A percentile compares a stretch with the other conserved stretches of the same genome.
Conservation (phyloP, 2,797 vertebrate genomes). For the Myoxocephalus aenaeus region DNA sequence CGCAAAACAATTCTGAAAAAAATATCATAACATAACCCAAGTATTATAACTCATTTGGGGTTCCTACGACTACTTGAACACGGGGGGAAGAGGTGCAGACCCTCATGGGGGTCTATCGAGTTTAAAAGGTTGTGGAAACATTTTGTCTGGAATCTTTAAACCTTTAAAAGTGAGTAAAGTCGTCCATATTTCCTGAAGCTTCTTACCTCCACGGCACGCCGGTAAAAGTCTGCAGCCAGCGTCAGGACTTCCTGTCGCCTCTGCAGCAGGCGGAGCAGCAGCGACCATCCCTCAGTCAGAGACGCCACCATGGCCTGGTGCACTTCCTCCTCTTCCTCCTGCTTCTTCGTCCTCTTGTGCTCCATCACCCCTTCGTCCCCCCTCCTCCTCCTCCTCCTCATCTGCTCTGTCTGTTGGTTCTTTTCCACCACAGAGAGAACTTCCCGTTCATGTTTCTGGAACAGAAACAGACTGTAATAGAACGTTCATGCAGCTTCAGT, state of each 20-base stretch:
- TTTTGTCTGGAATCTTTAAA: too few species aligned
- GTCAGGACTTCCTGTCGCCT: conserved; percentile 53
- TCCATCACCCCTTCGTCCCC: background rate
- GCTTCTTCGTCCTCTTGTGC: conserved; percentile 3
- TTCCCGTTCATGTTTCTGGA: conserved; percentile 58
- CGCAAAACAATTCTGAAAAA: too few species aligned
- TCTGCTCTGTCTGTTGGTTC: background rate
- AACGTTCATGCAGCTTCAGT: background rate
- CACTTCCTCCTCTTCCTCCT: conserved; percentile 33
- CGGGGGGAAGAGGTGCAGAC: too few species aligned
- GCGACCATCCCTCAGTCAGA: conserved; percentile 65
- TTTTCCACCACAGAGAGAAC: conserved; percentile 47
- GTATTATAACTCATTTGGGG: too few species aligned
- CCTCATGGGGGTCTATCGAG: too few species aligned
- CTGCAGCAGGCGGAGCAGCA: conserved; percentile 57
- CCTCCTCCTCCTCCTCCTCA: conserved; percentile 35
- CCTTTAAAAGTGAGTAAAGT: background rate
- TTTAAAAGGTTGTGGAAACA: too few species aligned
- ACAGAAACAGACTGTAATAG: background rate
- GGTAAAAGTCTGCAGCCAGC: conserved; percentile 49
- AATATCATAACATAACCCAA: too few species aligned
- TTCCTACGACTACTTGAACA: too few species aligned
- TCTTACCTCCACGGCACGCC: conserved; percentile 13
- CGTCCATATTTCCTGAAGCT: background rate
- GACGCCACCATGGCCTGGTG: conserved; percentile 54